Conservation (phyloP, 2,888 invertebrate species). For the Shargacucullia verbasci region DNA sequence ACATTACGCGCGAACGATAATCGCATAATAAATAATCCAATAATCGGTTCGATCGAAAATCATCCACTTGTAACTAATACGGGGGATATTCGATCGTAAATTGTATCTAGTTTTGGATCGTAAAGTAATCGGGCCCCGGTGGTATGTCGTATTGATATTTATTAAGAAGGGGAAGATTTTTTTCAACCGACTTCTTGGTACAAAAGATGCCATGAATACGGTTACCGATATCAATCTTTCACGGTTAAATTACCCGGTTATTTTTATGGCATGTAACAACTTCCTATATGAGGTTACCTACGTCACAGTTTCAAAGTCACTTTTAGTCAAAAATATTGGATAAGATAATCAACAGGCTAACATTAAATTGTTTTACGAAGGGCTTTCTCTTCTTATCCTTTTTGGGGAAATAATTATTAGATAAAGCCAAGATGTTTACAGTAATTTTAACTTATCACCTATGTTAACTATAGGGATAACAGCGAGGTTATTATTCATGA, state of each 20-base stretch:
- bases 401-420: no score
- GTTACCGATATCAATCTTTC: conserved; percentile 51
- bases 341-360: no score
- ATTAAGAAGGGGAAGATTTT: conserved; percentile 36
- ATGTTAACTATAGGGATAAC: no score
- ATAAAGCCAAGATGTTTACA: no score
- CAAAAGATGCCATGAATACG: conserved; percentile 45
- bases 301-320: no score
- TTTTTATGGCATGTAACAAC: no score
- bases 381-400: no score
- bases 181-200: conserved; percentile 23
- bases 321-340: no score
- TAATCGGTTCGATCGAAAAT: conserved; percentile 55
- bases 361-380: no score
- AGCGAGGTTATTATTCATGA: no score
- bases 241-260: conserved; percentile 41
- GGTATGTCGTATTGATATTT: conserved; percentile 45
- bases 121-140: conserved; percentile 55
- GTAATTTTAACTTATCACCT: no score
- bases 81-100: conserved; percentile 53
- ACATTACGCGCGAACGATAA: conserved; percentile 57
- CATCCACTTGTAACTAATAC: conserved; percentile 59
- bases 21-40: conserved; percentile 56
- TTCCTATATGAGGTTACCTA: neutral
- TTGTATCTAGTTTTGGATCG: conserved; percentile 58